phyloP scores from a whole-genome alignment of 1,140 invertebrate species.

The Eurosta solidaginis region DNA sequence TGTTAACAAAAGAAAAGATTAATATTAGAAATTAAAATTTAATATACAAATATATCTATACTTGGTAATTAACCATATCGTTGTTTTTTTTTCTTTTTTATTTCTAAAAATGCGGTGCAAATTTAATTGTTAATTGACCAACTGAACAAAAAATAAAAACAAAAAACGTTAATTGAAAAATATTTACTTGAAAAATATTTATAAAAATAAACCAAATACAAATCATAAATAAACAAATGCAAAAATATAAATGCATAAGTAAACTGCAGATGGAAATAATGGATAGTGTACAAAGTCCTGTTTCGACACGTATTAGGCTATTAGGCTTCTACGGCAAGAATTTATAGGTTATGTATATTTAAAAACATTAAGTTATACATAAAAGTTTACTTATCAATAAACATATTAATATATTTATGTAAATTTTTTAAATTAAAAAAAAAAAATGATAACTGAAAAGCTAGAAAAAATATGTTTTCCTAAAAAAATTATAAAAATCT shows the following conservation, averaged over 20 bases:
- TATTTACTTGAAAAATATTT: not conserved
- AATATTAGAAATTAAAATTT: not conserved
- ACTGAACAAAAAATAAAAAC: not conserved
- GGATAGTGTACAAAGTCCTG: conserved; percentile 59
- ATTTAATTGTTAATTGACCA: conserved; percentile 25
- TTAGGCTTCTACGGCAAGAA: conserved; percentile 59
- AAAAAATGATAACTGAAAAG: too few relatives aligned
- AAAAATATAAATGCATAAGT: conserved; percentile 30
- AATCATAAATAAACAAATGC: conserved; percentile 35
- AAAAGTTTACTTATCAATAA: too few relatives aligned
- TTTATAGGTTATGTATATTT: conserved; percentile 33
- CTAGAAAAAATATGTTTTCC: too few relatives aligned
- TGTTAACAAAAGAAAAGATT: too few relatives aligned
- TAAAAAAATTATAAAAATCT: too few relatives aligned
- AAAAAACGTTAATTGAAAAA: too few relatives aligned
- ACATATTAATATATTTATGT: too few relatives aligned
- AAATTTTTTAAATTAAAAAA: too few relatives aligned
- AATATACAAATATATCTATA: not conserved
- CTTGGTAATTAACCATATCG: conserved; percentile 17
- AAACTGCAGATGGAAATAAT: conserved; percentile 56
- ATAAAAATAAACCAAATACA: conserved; percentile 31
- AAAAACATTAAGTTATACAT: conserved; percentile 20
- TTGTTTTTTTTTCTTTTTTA: conserved; percentile 41
- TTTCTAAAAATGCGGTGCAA: conserved; percentile 44
- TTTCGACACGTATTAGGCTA: conserved; percentile 57